Evolutionary conservation across 2,888 invertebrate genomes (phyloP), one percentile per base, ranked within the genome.

Genomic region (Gryllus longicercus): DNA sequence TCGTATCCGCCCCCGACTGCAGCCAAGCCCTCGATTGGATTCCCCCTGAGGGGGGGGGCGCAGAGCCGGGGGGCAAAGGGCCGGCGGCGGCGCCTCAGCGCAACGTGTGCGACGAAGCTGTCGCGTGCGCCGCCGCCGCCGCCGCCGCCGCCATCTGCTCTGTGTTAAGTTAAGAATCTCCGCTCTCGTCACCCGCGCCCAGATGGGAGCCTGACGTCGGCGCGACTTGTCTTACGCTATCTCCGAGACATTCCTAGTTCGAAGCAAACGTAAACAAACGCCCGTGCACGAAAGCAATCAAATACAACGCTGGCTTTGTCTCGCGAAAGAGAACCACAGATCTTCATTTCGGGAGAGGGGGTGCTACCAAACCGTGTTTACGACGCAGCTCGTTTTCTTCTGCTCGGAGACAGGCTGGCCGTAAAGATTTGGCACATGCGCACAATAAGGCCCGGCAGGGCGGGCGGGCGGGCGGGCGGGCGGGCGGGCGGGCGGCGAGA

Each of bases 171-270:
- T 63, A 63, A 63, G 63, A 14, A 63, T 63, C 63, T 63, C 63
- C 63, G 63, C 63, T 63, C 63, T 63, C 63, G 63, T 63, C 63
- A 63, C 63, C 63, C 63, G 63, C 63, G 63, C 63, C 63, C 63
- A 63, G 63, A 63, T 63, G 63, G 63, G 63, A 63, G 14, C 4
- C 63, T 63, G 63, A 63, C 63, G 63, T 63, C 63, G 63, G 16
- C 12, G 63, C n/a, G 63, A 63, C 63, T 63, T 63, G 16, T 63
- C 63, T 63, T 38, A 38, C 63, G 63, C 5, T 2, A 63, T 63
- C 63, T 14, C n/a, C 63, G 63, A 63, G 63, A 63, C 63, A 63
- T 63, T 63, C 63, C 63, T 63, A 63, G 63, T 63, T 63, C 16
- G 63, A 63, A n/a, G n/a, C 63, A n/a, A 63, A 63, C 63, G 63